Evolutionary conservation across 2,888 invertebrate species (phyloP).

Genomic region (Orthosia incerta): DNA sequence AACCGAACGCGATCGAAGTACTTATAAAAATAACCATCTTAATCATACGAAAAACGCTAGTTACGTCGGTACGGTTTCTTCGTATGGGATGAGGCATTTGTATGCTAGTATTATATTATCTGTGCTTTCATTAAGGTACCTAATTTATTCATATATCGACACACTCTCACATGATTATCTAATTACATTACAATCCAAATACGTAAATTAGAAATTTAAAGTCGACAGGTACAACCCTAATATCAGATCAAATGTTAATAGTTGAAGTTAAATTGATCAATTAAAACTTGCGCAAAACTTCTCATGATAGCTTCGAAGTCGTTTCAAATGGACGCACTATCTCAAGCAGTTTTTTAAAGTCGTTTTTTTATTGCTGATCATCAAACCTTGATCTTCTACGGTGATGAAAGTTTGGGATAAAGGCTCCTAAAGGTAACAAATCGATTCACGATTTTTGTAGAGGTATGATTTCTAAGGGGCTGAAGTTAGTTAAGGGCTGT

Average conservation of each 20-base stretch:
- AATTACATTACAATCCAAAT: constrained; percentile 20
- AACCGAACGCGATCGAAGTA: no score
- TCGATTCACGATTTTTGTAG: not conserved
- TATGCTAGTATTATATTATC: no score
- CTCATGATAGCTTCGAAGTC: constrained; percentile 71
- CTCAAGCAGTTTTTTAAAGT: constrained; percentile 22
- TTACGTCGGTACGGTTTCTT: no score
- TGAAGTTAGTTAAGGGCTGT: no score
- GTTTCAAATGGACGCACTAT: constrained; percentile 56
- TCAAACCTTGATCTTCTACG: not conserved
- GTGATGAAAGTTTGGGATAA: not conserved
- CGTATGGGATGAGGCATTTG: no score
- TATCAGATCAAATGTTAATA: constrained; percentile 73
- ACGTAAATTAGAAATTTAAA: constrained; percentile 25
- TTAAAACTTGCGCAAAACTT: constrained; percentile 81
- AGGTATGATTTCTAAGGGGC: not conserved
- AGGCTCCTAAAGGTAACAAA: not conserved
- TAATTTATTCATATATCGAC: not conserved
- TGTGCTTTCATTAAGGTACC: no score
- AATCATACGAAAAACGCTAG: no score
- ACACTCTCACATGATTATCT: constrained; percentile 1
- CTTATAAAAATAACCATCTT: no score
- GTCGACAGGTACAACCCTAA: constrained; percentile 68
- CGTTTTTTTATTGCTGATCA: constrained; percentile 11
- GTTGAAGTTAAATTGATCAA: constrained; percentile 88